A percentile compares a stretch with the other conserved stretches of the same genome.
phyloP scores from a whole-genome alignment of 2,797 vertebrate genomes.

The Leptoclinus maculatus region DNA sequence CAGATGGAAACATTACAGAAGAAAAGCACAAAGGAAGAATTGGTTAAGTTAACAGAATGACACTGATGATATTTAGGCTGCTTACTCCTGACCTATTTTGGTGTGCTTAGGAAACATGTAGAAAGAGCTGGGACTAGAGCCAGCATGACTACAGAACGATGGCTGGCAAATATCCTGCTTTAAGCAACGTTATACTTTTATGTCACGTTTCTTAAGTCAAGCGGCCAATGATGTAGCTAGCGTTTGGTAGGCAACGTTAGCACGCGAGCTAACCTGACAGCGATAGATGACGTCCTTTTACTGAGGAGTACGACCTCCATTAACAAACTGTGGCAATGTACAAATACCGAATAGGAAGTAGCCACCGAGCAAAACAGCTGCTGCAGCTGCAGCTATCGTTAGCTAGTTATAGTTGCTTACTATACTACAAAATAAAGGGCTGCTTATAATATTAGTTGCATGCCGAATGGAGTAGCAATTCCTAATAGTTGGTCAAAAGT shows the following conservation, averaged over 20 bases:
- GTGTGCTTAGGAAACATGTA: not conserved
- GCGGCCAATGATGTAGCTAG: not conserved
- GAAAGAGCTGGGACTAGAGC: not conserved
- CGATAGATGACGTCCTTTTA: not conserved
- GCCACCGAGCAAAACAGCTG: not conserved
- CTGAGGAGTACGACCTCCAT: not conserved
- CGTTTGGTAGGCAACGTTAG: not conserved
- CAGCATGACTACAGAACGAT: not conserved
- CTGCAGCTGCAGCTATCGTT: constrained; percentile 2
- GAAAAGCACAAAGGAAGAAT: not conserved
- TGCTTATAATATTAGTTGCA: fast-evolving
- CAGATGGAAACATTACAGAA: not conserved
- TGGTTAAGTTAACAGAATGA: not conserved
- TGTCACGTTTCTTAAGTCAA: not conserved
- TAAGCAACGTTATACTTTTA: not conserved
- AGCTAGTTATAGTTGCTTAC: not conserved
- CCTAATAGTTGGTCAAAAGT: fast-evolving
- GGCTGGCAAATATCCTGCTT: not conserved
- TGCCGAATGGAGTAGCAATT: not conserved
- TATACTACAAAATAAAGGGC: not conserved
- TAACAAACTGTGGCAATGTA: not conserved
- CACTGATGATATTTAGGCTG: not conserved
- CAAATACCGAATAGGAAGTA: not conserved
- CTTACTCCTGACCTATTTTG: constrained; percentile 19
- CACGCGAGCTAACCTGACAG: constrained; percentile 9